Base-by-base conservation (phyloP, 2,888 invertebrate genomes). In the Nomada ruficornis region DNA sequence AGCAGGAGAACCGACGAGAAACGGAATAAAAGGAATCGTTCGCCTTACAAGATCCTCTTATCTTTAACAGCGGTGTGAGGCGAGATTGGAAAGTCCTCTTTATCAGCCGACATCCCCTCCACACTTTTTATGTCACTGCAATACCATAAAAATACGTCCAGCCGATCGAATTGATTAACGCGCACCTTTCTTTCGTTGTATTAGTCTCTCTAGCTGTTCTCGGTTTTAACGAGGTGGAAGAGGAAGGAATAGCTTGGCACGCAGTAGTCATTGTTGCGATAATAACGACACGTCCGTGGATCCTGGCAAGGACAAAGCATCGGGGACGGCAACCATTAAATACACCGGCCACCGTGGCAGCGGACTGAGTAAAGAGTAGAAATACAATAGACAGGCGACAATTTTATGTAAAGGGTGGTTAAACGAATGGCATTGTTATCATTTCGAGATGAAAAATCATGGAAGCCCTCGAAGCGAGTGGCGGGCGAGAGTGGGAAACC, bases 61-160 rank as follows among this genome's bases (percentile, higher is more conserved):
- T 80, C 64, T 67, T 75, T 77, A 63, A 75, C 60, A 60, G 65
- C 67, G 70, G 67, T 65, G 81, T 62, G 80, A 65, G 77, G 50
- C 76, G 78, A 86, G 85, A 88, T 88, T 87, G 89, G 89, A 89
- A 88, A 89, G 82, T 88, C 83, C 80, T 77, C 80, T 63, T 36
- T 57, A 59, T 47, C 59, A 20, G 70, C 60, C 50, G 29, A 52
- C 54, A 26, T 29, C 20, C 29, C 54, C n/a, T 26, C n/a, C 36
- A n/a, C 3, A 2, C 63, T 15, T 50, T 44, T 59, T 10, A 20
- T 29, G 5, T 42, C 67, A 20, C 23, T 13, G 7, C 57, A 44
- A 73, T 73, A 52, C 26, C 59, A 47, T 52, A 59, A 59, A 88
- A 86, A 81, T 83, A 80, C 80, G 67, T 67, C 68, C 62, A 55